Percentiles rank a stretch among this genome's conserved stretches.
These are phyloP conservation scores for Mohoua ochrocephala DNA, from an alignment of 2,113 vertebrate genomes.

Conservation along the genomic window DNA sequence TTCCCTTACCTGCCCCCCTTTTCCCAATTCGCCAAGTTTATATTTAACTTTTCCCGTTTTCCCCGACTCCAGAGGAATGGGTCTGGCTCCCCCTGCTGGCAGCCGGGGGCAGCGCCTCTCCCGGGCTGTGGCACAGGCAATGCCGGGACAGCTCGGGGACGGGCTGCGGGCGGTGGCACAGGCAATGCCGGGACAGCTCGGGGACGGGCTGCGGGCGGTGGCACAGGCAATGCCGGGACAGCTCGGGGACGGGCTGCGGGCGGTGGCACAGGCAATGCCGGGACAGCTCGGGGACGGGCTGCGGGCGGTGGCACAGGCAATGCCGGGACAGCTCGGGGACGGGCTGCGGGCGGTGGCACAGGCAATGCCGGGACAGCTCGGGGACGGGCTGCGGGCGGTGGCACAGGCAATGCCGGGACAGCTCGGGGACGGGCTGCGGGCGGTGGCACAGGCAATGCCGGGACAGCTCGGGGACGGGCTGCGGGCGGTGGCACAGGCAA, in stretches of 20 bases:
- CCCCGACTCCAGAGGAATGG: background rate
- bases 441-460: background rate
- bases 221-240: too few relatives aligned
- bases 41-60: conserved; percentile 36
- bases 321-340: too few relatives aligned
- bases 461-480: too few relatives aligned
- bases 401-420: too few relatives aligned
- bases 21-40: background rate
- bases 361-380: too few relatives aligned
- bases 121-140: background rate
- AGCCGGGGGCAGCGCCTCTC: rapidly evolving
- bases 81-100: conserved; percentile 10
- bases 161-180: background rate
- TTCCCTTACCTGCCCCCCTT: background rate
- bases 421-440: too few relatives aligned
- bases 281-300: too few relatives aligned
- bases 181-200: too few relatives aligned
- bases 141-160: rapidly evolving
- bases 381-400: too few relatives aligned
- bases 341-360: background rate
- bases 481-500: background rate
- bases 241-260: too few relatives aligned
- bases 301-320: background rate
- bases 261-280: background rate
- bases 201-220: too few relatives aligned